Evolutionary conservation across 1,140 invertebrate species (phyloP).

Genomic region (Belonocnema kinseyi): DNA sequence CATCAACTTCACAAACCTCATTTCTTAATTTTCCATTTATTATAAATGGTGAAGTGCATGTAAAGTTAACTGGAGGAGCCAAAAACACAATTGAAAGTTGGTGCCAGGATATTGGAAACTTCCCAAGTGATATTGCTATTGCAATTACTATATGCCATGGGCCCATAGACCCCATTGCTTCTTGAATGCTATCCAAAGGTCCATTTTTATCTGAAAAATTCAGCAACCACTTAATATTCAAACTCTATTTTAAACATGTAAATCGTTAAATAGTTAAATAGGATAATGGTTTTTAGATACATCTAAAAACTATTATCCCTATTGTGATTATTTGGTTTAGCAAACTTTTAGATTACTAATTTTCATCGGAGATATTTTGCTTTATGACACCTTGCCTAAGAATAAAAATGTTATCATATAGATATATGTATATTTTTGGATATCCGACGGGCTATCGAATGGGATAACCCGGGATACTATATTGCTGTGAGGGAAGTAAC

Average conservation of each 20-base stretch:
- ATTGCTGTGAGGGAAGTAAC: too few species aligned
- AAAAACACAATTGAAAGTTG: constrained; percentile 81
- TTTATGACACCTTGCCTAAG: too few species aligned
- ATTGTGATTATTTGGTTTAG: too few species aligned
- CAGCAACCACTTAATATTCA: background rate
- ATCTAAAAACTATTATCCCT: too few species aligned
- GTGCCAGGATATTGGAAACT: constrained; percentile 82
- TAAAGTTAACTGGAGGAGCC: constrained; percentile 79
- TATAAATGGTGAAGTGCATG: constrained; percentile 70
- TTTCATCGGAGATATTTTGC: too few species aligned
- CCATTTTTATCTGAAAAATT: constrained; percentile 52
- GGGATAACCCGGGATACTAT: too few species aligned
- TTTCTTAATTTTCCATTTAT: constrained; percentile 49
- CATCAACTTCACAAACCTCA: constrained; percentile 55
- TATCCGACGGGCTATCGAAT: too few species aligned
- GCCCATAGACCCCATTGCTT: constrained; percentile 78
- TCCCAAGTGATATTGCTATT: constrained; percentile 80
- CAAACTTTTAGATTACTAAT: too few species aligned
- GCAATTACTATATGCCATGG: constrained; percentile 79
- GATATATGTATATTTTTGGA: too few species aligned
- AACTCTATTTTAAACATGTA: background rate
- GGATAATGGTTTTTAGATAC: too few species aligned
- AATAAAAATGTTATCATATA: too few species aligned
- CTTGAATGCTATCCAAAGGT: constrained; percentile 63
- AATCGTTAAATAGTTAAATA: too few species aligned